Conservation (phyloP, 2,113 vertebrate genomes). For the Sceloporus undulatus region DNA sequence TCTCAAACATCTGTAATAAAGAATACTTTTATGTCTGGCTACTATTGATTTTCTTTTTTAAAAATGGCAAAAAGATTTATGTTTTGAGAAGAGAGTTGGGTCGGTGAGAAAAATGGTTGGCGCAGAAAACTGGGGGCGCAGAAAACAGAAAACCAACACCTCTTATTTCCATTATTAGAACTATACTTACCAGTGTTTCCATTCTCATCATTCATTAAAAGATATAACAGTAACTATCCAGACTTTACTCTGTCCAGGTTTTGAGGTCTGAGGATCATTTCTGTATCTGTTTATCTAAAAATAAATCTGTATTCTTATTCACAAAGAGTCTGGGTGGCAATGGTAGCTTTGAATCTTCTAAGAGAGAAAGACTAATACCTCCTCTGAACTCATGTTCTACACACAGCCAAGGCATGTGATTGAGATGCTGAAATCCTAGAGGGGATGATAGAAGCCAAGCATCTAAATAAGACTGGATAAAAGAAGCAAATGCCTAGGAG, state of each 20-base stretch:
- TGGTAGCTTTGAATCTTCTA: not conserved
- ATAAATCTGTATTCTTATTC: no score
- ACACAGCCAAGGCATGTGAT: not conserved
- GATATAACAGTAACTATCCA: not conserved
- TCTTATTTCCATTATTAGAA: conserved; percentile 14
- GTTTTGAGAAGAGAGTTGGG: conserved; percentile 26
- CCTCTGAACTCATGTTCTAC: not conserved
- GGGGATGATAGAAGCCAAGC: not conserved
- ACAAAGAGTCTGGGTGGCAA: no score
- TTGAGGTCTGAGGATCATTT: not conserved
- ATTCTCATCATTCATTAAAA: not conserved
- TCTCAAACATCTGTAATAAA: not conserved
- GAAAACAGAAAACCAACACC: no score
- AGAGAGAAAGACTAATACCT: not conserved
- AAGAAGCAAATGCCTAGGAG: not conserved
- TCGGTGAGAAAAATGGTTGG: no score
- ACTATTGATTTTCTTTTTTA: not conserved
- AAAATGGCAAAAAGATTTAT: conserved; percentile 26
- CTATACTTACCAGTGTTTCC: not conserved
- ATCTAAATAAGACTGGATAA: not conserved
- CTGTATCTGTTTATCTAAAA: not conserved
- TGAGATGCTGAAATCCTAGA: not conserved
- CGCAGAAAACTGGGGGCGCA: not conserved
- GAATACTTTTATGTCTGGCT: conserved; percentile 30
- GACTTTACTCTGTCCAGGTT: not conserved